Evolutionary conservation across 2,888 invertebrate genomes (phyloP), one percentile per base, ranked within the genome.

Genomic region (Disparrhopalites patrizii): DNA sequence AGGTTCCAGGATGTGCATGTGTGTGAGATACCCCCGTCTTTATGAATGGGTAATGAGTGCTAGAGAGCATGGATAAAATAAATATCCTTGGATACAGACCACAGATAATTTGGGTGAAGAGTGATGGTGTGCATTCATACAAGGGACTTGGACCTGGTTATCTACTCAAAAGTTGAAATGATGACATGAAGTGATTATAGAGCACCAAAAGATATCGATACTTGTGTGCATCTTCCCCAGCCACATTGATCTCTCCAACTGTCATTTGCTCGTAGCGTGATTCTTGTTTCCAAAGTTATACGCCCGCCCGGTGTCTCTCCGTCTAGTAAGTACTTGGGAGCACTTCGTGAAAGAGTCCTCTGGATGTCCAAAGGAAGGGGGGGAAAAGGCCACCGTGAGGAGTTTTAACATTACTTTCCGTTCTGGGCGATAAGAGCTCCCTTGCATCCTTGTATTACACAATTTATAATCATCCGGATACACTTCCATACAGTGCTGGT

Each of bases 141-240:
- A n/a, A n/a, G n/a, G n/a, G n/a, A n/a, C n/a, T n/a, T n/a, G 47
- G 47, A 47, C 40, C 40, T 47, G 2, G 23, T 47, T 47, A 23
- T 47, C n/a, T n/a, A n/a, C n/a, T n/a, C 47, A 47, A 3, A 2
- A 47, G 43, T 43, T n/a, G n/a, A n/a, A 4, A 47, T 47, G 47
- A 47, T 47, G 47, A 47, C 47, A 47, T 20, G 47, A 25, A 47
- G 23, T 47, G 47, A 47, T 47, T 47, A 47, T 25, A 36, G 8
- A 36, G 8, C 36, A 36, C 36, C 15, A 36, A 36, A 7, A 7
- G 15, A 7, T 36, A 36, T 36, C 8, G 7, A 36, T 15, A 36
- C 36, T 36, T 7, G 8, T 36, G 8, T 15, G 15, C 15, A 36
- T 15, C 15, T 15, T 36, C 36, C 36, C 36, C 36, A 15, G 15